phyloP scores from a whole-genome alignment of 1,140 invertebrate genomes.

The Coenobita brevimanus region DNA sequence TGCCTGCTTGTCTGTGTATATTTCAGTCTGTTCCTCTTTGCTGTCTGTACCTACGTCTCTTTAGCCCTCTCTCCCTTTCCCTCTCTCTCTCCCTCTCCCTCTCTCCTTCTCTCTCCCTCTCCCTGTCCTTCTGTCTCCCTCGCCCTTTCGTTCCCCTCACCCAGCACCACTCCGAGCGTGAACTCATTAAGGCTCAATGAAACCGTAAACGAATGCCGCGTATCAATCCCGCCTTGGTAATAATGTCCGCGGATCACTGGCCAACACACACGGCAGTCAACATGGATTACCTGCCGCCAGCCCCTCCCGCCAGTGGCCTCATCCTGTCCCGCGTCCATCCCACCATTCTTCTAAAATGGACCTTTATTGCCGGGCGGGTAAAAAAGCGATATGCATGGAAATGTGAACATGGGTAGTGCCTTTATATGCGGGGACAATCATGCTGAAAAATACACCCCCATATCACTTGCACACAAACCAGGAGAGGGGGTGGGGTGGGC shows the following conservation, averaged over 20 bases:
- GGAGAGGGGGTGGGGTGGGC: too few relatives aligned
- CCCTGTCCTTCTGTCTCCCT: too few relatives aligned
- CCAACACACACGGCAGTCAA: constrained; percentile 31
- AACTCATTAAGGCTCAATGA: constrained; percentile 3
- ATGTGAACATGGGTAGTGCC: constrained; percentile 29
- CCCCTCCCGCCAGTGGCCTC: constrained; percentile 35
- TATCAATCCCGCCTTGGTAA: constrained; percentile 15
- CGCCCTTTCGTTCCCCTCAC: neutral
- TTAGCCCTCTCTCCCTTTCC: too few relatives aligned
- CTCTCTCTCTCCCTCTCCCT: too few relatives aligned
- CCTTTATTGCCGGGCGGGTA: constrained; percentile 44
- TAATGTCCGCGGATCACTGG: constrained; percentile 18
- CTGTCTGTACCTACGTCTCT: too few relatives aligned
- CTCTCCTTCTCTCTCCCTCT: too few relatives aligned
- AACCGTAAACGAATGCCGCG: constrained; percentile 18
- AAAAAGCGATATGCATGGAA: constrained; percentile 41
- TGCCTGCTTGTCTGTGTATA: too few relatives aligned
- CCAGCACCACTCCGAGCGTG: neutral
- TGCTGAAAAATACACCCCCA: constrained; percentile 34
- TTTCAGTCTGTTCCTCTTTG: too few relatives aligned
- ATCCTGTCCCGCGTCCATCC: constrained; percentile 36
- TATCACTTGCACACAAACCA: constrained; percentile 5
- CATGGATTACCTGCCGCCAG: constrained; percentile 5
- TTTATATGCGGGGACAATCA: constrained; percentile 47
- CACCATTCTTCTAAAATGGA: constrained; percentile 43